Conservation (phyloP, 2,888 invertebrate genomes). For the Bedellia somnulentella region DNA sequence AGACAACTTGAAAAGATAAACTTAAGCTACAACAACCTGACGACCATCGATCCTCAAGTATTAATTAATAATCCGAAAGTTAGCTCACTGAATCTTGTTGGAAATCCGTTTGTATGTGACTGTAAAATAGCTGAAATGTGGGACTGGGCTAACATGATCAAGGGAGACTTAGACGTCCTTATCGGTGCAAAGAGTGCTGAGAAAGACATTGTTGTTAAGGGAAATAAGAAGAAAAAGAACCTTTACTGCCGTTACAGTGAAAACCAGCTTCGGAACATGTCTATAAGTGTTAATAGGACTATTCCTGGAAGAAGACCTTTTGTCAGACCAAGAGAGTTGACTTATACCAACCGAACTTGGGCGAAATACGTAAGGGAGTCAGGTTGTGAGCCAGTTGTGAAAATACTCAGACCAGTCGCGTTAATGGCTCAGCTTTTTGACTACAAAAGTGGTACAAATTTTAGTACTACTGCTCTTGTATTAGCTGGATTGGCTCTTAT, state of each 20-base stretch:
- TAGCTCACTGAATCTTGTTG: conserved; percentile 63
- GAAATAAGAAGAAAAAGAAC: conserved; percentile 66
- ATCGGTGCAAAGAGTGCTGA: conserved; percentile 67
- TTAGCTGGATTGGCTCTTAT: conserved; percentile 31
- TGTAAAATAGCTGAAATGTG: conserved; percentile 71
- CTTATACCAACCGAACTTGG: conserved; percentile 68
- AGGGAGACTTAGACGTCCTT: conserved; percentile 65
- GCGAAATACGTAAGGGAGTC: conserved; percentile 72
- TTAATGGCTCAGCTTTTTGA: conserved; percentile 24
- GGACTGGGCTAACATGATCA: conserved; percentile 71
- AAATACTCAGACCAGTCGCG: conserved; percentile 45
- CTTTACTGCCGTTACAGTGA: conserved; percentile 67
- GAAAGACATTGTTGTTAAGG: conserved; percentile 64
- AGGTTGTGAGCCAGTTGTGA: conserved; percentile 59
- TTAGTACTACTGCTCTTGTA: conserved; percentile 26
- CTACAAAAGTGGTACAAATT: conserved; percentile 11
- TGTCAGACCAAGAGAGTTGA: conserved; percentile 59
- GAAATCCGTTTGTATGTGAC: conserved; percentile 71
- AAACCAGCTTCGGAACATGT: conserved; percentile 51
- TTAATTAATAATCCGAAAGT: conserved; percentile 61
- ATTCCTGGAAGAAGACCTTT: conserved; percentile 59
- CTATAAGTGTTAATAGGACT: conserved; percentile 45
- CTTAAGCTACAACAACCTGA: conserved; percentile 65
- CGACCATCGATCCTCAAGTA: conserved; percentile 57
- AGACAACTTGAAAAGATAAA: conserved; percentile 63